phyloP scores from a whole-genome alignment of 1,140 invertebrate species.

The Globodera rostochiensis region DNA sequence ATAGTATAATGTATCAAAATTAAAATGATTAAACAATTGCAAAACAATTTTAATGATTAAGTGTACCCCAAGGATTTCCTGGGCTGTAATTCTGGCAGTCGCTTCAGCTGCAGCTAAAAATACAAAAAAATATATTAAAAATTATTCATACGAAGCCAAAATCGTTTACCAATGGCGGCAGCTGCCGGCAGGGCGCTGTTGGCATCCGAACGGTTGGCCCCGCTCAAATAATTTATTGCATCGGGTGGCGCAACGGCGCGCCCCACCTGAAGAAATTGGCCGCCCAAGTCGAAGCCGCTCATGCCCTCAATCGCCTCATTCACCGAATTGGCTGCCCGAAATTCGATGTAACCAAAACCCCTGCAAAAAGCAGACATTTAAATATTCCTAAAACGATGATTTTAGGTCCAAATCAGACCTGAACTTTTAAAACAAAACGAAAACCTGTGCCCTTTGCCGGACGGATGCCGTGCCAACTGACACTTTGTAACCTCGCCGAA shows the following conservation, averaged over 20 bases:
- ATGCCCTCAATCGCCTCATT: conserved; percentile 95
- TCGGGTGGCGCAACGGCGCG: conserved; percentile 64
- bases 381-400: neutral
- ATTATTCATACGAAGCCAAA: neutral
- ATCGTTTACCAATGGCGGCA: conserved; percentile 70
- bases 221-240: conserved; percentile 54
- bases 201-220: conserved; percentile 35
- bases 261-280: conserved; percentile 90
- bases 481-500: conserved; percentile 83
- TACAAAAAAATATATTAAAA: neutral
- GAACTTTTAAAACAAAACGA: neutral
- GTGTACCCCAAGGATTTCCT: conserved; percentile 26
- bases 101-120: conserved; percentile 84
- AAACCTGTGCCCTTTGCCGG: conserved; percentile 68
- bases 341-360: conserved; percentile 98
- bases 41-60: neutral
- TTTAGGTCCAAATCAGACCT: no score
- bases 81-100: conserved; percentile 95
- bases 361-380: conserved; percentile 53
- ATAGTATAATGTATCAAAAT: no score
- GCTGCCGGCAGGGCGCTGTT: conserved; percentile 36
- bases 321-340: conserved; percentile 86
- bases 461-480: conserved; percentile 65
- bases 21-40: neutral
- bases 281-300: conserved; percentile 98